Base-by-base conservation (phyloP, 1,140 invertebrate genomes). In the Trigoniulus corallinus region DNA sequence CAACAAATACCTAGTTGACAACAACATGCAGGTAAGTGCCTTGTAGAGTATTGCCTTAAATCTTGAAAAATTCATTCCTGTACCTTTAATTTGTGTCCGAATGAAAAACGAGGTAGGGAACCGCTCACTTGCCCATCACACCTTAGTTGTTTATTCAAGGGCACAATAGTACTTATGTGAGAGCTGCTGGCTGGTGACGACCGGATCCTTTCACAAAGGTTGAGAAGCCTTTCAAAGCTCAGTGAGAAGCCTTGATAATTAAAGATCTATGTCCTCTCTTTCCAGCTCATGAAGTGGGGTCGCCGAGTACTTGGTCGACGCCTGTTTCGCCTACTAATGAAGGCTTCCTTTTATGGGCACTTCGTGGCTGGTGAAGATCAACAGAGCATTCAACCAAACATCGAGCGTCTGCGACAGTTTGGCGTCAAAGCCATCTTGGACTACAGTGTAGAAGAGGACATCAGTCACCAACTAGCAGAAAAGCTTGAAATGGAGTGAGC, bases 391-490 rank as follows among this genome's bases (percentile, higher is more conserved):
- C 77, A 80, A 53, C 89, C 92, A 12, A 78, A 79, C 41, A 72
- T 89, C 37, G 78, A 86, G 59, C 75, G 86, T 61, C 73, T 97
- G 56, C 75, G 81, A 27, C 82, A 84, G 41, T 98, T 96, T 69
- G 95, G 95, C 20, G 94, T 98, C 2, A 98, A 98, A 68, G 88
- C 93, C 1, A 97, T 98, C 64, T 78, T 98, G 25, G 94, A 98
- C 68, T 98, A 98, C 71, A 95, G 91, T 50, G 94, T 94, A 7
- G 95, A 99, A 68, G 88, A 96, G 64, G 95, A 99, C 66, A 72
- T 98, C 56, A 78, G 80, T n/a, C 78, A 87, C 59, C 84, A 89
- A 58, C 78, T 88, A 62, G 88, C 91, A 1, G 82, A 84, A 63
- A 80, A 88, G 63, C 76, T 83, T 55, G 91, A 95, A 80, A 79